Percentiles rank a stretch among this genome's conserved stretches.
Conservation (phyloP, 2,797 vertebrate genomes). For the Pseudochromis fuscus region DNA sequence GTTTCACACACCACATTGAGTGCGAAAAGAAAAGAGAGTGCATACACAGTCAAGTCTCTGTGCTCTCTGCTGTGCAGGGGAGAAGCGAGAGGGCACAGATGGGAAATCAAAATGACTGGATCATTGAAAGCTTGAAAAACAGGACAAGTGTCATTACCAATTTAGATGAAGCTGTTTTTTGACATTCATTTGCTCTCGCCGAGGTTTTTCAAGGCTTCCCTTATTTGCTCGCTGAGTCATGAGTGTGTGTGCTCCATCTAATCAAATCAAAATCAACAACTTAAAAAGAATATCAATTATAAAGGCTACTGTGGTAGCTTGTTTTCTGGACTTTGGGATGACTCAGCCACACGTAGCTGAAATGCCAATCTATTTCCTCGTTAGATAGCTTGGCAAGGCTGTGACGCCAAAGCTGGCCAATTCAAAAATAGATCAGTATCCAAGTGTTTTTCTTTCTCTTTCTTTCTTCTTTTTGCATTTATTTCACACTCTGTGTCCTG, state of each 20-base stretch:
- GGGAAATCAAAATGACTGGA: conserved; percentile 81
- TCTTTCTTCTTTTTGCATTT: conserved; percentile 38
- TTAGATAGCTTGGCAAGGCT: conserved; percentile 58
- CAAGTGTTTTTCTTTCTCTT: conserved; percentile 55
- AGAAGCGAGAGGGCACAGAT: conserved; percentile 84
- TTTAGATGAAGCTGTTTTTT: conserved; percentile 74
- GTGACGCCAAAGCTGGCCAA: conserved; percentile 60
- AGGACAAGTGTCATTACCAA: conserved; percentile 78
- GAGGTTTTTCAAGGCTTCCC: conserved; percentile 15
- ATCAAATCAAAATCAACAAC: conserved; percentile 58
- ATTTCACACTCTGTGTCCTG: conserved; percentile 51
- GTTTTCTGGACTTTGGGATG: conserved; percentile 57
- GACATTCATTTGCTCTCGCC: conserved; percentile 51
- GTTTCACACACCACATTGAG: conserved; percentile 86
- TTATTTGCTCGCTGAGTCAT: conserved; percentile 40
- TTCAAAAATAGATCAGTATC: conserved; percentile 74
- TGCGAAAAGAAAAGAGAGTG: conserved; percentile 80
- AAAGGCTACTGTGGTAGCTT: conserved; percentile 51
- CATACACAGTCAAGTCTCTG: conserved; percentile 72
- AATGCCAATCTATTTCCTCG: conserved; percentile 71
- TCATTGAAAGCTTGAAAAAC: conserved; percentile 73
- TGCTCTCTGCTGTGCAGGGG: conserved; percentile 71
- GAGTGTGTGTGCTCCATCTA: conserved; percentile 20
- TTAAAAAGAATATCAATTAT: conserved; percentile 37
- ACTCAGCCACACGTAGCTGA: conserved; percentile 67